Evolutionary conservation across 2,888 invertebrate species (phyloP).

Genomic region (Drosophila quinaria): DNA sequence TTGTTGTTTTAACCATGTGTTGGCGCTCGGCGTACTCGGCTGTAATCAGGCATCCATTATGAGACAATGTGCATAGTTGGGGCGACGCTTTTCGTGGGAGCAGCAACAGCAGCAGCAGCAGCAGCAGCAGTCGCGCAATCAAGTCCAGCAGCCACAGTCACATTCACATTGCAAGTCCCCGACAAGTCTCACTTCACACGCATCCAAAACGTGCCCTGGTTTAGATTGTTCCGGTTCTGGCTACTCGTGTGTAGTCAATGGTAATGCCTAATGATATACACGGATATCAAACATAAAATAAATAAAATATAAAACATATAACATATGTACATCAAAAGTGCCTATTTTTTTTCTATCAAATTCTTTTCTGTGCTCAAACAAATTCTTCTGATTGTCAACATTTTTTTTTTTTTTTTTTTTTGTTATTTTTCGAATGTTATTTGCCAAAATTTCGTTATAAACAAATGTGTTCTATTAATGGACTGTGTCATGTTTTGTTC

Average conservation of each 20-base stretch:
- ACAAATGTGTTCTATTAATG: constrained; percentile 41
- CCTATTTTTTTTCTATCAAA: constrained; percentile 22
- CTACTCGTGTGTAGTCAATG: constrained; percentile 61
- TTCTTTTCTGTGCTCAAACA: constrained; percentile 24
- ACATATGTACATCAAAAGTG: constrained; percentile 28
- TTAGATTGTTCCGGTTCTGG: constrained; percentile 66
- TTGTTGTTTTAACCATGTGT: constrained; percentile 50
- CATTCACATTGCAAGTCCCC: constrained; percentile 61
- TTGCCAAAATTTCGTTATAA: constrained; percentile 2
- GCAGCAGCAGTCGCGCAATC: constrained; percentile 54
- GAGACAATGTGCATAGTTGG: constrained; percentile 66
- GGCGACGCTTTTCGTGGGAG: constrained; percentile 39
- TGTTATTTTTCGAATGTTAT: neutral
- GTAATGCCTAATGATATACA: constrained; percentile 50
- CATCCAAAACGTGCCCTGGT: constrained; percentile 63
- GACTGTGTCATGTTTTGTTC: constrained; percentile 48
- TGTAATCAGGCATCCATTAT: constrained; percentile 68
- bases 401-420: neutral
- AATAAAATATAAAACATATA: too few relatives aligned
- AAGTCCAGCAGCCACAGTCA: constrained; percentile 68
- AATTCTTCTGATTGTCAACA: neutral
- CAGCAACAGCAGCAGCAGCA: constrained; percentile 1
- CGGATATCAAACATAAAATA: neutral
- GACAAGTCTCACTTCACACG: constrained; percentile 58
- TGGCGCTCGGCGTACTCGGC: constrained; percentile 49